These are phyloP conservation scores for Thomomys bottae DNA, from an alignment of 2,113 vertebrate species.

Conservation along the genomic window DNA sequence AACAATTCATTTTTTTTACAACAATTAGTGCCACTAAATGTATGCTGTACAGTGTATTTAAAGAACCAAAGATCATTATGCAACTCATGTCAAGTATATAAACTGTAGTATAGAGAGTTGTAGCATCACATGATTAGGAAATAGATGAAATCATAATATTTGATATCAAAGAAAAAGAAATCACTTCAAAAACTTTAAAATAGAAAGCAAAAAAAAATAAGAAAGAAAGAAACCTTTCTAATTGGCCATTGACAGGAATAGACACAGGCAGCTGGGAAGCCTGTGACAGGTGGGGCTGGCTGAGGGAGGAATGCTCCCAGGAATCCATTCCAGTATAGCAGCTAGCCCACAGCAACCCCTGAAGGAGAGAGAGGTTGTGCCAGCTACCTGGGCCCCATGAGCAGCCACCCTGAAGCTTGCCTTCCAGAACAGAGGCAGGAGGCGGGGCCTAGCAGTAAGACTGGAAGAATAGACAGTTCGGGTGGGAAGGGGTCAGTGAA, in stretches of 20 bases:
- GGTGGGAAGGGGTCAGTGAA: too few relatives aligned
- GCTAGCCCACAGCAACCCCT: not conserved
- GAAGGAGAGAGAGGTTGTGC: rapidly evolving
- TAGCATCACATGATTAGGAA: not conserved
- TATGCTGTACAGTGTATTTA: not conserved
- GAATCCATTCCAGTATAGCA: not conserved
- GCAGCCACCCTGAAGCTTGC: not conserved
- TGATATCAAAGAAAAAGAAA: not conserved
- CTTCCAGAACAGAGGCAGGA: not conserved
- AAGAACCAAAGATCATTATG: not conserved
- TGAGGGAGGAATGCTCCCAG: not conserved
- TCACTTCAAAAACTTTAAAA: not conserved
- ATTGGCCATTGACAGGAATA: not conserved
- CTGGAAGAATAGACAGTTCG: too few relatives aligned
- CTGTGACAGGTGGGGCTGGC: not conserved
- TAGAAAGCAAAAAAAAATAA: not conserved
- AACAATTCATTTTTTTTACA: not conserved
- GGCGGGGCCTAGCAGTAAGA: too few relatives aligned
- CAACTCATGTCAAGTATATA: not conserved
- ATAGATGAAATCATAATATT: not conserved
- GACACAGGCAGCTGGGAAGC: not conserved
- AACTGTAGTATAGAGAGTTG: not conserved
- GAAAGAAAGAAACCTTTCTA: too few relatives aligned
- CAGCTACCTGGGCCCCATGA: too few relatives aligned
- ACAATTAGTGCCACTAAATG: not conserved